These are phyloP conservation scores for Strigops habroptila DNA, from an alignment of 2,113 vertebrate species.

Conservation along the genomic window DNA sequence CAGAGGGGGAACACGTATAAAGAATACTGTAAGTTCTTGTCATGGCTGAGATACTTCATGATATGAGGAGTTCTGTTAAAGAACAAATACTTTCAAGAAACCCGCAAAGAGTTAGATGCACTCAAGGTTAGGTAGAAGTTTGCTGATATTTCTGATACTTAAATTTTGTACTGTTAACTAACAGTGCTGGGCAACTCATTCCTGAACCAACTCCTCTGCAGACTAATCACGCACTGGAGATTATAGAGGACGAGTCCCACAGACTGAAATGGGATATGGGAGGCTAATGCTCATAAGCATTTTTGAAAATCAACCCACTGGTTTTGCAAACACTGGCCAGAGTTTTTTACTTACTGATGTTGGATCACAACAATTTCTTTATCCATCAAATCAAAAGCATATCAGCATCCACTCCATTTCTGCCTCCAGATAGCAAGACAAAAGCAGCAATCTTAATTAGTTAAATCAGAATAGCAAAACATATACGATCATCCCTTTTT, in stretches of 20 bases:
- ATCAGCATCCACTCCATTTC: constrained; percentile 21
- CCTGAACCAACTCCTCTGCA: not conserved
- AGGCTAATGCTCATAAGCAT: not conserved
- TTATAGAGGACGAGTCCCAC: not conserved
- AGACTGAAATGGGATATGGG: not conserved
- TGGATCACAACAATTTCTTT: not conserved
- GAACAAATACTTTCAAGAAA: not conserved
- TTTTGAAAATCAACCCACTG: not conserved
- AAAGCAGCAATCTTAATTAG: constrained; percentile 72
- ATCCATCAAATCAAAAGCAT: not conserved
- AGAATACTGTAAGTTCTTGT: not conserved
- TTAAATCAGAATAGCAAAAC: constrained; percentile 73
- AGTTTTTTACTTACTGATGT: not conserved
- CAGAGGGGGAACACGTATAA: not conserved
- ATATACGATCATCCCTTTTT: constrained; percentile 69
- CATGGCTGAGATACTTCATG: not conserved
- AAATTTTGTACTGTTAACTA: not conserved
- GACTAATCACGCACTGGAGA: not conserved
- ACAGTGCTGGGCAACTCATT: not conserved
- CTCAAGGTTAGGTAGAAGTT: not conserved
- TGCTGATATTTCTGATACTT: not conserved
- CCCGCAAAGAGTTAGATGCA: not conserved
- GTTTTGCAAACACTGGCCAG: not conserved
- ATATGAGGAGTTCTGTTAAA: not conserved
- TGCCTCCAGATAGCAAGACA: constrained; percentile 54